A percentile compares a stretch with the other conserved stretches of the same genome.
These are phyloP conservation scores for human DNA, from an alignment of 2,113 vertebrate species.

Conservation along the genomic window DNA sequence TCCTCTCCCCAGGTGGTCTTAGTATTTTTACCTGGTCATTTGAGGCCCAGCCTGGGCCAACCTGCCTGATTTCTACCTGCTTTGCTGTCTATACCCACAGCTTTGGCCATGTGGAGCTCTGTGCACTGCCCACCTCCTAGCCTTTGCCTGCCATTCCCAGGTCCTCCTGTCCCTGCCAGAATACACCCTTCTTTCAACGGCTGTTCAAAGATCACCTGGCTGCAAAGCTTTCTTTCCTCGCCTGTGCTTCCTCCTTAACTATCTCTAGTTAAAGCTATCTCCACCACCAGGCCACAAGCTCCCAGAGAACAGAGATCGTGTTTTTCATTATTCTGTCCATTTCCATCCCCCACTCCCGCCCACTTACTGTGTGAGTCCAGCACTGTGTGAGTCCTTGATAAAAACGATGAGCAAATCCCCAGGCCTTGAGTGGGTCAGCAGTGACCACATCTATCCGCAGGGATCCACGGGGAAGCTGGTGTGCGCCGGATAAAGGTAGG, in stretches of 20 bases:
- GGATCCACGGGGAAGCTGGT: conserved; percentile 96
- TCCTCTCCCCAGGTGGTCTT: not conserved
- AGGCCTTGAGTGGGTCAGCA: not conserved
- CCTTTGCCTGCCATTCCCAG: not conserved
- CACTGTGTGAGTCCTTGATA: not conserved
- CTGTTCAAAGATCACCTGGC: not conserved
- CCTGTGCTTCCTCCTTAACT: not conserved
- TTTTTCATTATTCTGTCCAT: not conserved
- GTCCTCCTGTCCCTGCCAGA: not conserved
- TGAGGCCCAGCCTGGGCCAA: not conserved
- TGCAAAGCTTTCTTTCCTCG: not conserved
- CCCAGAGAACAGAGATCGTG: not conserved
- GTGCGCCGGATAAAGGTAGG: conserved; percentile 92
- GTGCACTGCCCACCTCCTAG: accelerated
- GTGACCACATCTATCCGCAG: conserved; percentile 72
- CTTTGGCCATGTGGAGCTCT: not conserved
- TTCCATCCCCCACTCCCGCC: not conserved
- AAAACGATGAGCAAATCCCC: not conserved
- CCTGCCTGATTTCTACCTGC: not conserved
- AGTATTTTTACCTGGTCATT: not conserved
- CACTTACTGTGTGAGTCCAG: not conserved
- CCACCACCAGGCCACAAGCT: not conserved
- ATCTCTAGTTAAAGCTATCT: not conserved
- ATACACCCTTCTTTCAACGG: not conserved
- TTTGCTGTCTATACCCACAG: not conserved